A percentile compares a stretch with the other conserved stretches of the same genome.
Conservation (phyloP, 2,797 vertebrate species). For the Epinephelus awoara region DNA sequence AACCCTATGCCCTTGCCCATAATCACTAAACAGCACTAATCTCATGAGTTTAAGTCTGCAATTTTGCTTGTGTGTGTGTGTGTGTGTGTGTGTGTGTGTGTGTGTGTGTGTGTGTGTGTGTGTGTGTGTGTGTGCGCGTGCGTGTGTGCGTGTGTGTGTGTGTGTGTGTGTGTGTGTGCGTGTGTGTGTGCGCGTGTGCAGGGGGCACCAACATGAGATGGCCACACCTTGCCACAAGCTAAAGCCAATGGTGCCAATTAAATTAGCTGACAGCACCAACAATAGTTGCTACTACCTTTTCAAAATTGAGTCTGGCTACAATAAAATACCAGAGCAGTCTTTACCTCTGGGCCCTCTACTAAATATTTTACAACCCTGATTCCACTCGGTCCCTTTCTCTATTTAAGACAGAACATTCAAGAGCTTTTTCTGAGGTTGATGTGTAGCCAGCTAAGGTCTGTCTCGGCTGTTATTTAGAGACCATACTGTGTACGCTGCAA, state of each 20-base stretch:
- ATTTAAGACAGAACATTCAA: slow-evolving; percentile 51
- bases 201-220: slow-evolving; percentile 8
- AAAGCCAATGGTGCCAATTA: slow-evolving; percentile 57
- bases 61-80: slow-evolving; percentile 1
- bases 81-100: too few species aligned
- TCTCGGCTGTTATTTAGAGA: slow-evolving; percentile 74
- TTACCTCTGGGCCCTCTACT: slow-evolving; percentile 49
- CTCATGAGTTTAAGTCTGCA: background rate
- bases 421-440: slow-evolving; percentile 44
- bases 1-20: background rate
- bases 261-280: slow-evolving; percentile 55
- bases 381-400: slow-evolving; percentile 51
- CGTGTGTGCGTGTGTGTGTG: slow-evolving; percentile 9
- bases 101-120: slow-evolving; percentile 6
- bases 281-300: slow-evolving; percentile 51
- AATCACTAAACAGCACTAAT: slow-evolving; percentile 8
- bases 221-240: slow-evolving; percentile 41
- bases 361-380: slow-evolving; percentile 71
- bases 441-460: slow-evolving; percentile 55
- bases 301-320: slow-evolving; percentile 53
- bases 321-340: slow-evolving; percentile 53
- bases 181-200: slow-evolving; percentile 6
- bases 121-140: slow-evolving; percentile 2
- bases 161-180: background rate
- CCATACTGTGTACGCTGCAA: slow-evolving; percentile 66